Percentiles rank a stretch among this genome's conserved stretches.
These are phyloP conservation scores for Nesogale talazaci DNA, from an alignment of 2,113 vertebrate genomes.

Conservation along the genomic window DNA sequence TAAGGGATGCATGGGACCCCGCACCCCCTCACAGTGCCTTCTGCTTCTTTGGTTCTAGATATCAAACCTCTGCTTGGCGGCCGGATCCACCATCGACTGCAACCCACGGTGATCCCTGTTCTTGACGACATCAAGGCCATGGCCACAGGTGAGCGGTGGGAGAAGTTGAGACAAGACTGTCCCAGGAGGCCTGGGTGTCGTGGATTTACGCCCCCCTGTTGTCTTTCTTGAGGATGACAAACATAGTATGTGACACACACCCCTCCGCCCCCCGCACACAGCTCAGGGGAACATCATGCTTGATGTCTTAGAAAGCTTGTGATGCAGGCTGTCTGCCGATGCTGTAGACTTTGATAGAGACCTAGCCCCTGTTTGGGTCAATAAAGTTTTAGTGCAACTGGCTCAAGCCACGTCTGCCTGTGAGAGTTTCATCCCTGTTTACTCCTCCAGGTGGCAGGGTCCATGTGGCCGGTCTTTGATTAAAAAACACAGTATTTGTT, in stretches of 20 bases:
- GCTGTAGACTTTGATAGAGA: not conserved
- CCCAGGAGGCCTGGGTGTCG: not conserved
- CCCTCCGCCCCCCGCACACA: no score
- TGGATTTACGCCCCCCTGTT: accelerated
- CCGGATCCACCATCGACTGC: constrained; percentile 89
- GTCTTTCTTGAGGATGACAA: not conserved
- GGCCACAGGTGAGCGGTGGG: constrained; percentile 88
- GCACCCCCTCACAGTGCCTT: not conserved
- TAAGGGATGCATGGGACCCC: accelerated
- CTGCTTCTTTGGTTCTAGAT: constrained; percentile 83
- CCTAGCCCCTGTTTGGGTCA: not conserved
- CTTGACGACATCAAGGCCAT: constrained; percentile 89
- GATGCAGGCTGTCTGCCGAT: not conserved
- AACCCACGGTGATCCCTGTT: constrained; percentile 89
- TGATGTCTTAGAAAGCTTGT: not conserved
- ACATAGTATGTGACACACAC: accelerated
- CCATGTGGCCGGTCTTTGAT: no score
- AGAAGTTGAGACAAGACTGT: no score
- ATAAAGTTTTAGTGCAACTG: not conserved
- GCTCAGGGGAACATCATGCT: not conserved
- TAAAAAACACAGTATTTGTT: not conserved
- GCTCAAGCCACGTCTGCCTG: no score
- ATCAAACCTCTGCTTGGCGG: constrained; percentile 91
- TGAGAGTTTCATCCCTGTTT: not conserved
- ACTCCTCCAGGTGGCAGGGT: accelerated